These are phyloP conservation scores for Mesitornis unicolor DNA, from an alignment of 2,113 vertebrate species.

Conservation along the genomic window DNA sequence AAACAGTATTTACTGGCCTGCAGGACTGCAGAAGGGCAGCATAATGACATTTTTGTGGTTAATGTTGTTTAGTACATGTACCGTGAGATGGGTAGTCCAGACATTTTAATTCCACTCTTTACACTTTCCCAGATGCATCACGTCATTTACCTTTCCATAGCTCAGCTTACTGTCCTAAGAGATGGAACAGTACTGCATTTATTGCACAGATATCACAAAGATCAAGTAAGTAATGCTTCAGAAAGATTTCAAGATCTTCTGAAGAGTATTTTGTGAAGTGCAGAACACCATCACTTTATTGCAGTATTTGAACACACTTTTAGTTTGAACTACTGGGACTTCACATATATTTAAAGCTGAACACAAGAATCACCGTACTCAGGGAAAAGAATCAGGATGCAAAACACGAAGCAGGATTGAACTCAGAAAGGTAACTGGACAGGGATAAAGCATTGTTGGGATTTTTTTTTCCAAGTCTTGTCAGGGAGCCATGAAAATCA, in stretches of 20 bases:
- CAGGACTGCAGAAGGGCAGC: background rate
- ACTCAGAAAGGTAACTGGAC: background rate
- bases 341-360: background rate
- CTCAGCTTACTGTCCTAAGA: background rate
- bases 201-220: background rate
- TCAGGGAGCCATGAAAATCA: background rate
- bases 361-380: background rate
- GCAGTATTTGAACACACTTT: background rate
- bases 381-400: background rate
- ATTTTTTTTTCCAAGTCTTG: background rate
- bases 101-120: background rate
- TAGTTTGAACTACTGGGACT: background rate
- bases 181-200: background rate
- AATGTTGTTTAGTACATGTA: background rate
- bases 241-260: background rate
- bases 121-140: background rate
- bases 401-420: background rate
- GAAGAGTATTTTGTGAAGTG: background rate
- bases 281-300: background rate
- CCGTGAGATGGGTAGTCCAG: background rate
- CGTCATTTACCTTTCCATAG: background rate
- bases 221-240: constrained; percentile 9
- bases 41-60: background rate
- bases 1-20: background rate
- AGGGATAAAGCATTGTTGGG: background rate